Conservation (phyloP, 2,888 invertebrate genomes). For the Panopea generosa region DNA sequence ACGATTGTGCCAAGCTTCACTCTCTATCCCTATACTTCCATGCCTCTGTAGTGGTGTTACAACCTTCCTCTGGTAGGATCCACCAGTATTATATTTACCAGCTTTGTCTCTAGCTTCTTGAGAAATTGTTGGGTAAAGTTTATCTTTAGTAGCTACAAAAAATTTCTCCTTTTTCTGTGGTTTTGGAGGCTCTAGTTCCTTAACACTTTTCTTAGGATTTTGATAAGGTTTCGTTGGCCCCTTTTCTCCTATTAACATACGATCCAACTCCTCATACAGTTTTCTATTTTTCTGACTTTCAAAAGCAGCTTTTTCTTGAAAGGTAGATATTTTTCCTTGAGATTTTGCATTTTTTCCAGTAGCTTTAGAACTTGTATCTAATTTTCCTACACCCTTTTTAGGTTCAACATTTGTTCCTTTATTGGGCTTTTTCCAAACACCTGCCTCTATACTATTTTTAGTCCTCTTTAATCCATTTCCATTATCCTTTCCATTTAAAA, state of each 20-base stretch:
- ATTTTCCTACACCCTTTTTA: constrained; percentile 10
- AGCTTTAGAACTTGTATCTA: not conserved
- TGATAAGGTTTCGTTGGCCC: not conserved
- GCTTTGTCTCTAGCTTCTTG: constrained; percentile 16
- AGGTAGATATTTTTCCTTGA: constrained; percentile 23
- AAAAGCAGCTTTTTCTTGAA: constrained; percentile 41
- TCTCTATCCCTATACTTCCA: constrained; percentile 22
- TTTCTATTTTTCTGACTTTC: constrained; percentile 52
- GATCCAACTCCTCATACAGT: constrained; percentile 54
- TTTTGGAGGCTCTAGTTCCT: constrained; percentile 7
- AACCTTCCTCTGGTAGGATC: not conserved
- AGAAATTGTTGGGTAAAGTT: constrained; percentile 33
- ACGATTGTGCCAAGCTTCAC: constrained; percentile 33
- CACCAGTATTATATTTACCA: not conserved
- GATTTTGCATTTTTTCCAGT: not conserved
- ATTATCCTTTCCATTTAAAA: constrained; percentile 21
- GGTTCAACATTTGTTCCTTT: not conserved
- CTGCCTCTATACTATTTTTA: not conserved
- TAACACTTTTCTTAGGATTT: not conserved
- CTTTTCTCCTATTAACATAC: constrained; percentile 39
- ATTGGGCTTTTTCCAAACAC: constrained; percentile 13
- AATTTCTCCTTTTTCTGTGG: constrained; percentile 22
- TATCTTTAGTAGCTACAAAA: constrained; percentile 29
- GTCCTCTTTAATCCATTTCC: not conserved
- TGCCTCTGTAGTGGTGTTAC: constrained; percentile 25